phyloP scores from a whole-genome alignment of 2,113 vertebrate genomes.

The Arenaria interpres region DNA sequence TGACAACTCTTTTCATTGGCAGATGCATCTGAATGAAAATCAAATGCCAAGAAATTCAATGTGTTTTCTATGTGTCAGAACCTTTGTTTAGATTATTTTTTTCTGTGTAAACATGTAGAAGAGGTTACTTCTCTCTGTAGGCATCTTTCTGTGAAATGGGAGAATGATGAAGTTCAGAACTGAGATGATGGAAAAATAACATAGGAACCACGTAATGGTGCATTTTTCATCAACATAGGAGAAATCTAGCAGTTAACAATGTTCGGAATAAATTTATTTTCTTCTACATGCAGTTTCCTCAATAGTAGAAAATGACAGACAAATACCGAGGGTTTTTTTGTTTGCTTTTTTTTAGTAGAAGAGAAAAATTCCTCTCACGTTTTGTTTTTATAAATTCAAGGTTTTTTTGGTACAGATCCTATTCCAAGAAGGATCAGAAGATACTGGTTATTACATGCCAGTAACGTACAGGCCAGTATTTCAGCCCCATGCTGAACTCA shows the following conservation, averaged over 20 bases:
- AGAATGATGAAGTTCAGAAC: neutral
- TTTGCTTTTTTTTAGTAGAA: neutral
- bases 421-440: neutral
- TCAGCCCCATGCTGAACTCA: neutral
- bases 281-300: rapidly evolving
- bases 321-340: neutral
- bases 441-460: neutral
- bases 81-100: neutral
- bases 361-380: neutral
- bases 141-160: neutral
- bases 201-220: neutral
- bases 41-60: neutral
- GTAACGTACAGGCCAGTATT: neutral
- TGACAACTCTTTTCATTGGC: neutral
- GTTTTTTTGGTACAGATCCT: neutral
- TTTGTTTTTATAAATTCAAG: neutral
- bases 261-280: neutral
- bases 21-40: conserved; percentile 4
- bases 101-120: neutral
- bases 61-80: neutral
- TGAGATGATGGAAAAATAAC: neutral
- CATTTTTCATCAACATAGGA: neutral
- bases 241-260: neutral
- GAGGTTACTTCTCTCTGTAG: neutral
- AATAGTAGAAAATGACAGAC: neutral